Evolutionary conservation across 2,797 vertebrate species (phyloP), one percentile per base, ranked within the genome.

Genomic region (Phoebastria nigripes): DNA sequence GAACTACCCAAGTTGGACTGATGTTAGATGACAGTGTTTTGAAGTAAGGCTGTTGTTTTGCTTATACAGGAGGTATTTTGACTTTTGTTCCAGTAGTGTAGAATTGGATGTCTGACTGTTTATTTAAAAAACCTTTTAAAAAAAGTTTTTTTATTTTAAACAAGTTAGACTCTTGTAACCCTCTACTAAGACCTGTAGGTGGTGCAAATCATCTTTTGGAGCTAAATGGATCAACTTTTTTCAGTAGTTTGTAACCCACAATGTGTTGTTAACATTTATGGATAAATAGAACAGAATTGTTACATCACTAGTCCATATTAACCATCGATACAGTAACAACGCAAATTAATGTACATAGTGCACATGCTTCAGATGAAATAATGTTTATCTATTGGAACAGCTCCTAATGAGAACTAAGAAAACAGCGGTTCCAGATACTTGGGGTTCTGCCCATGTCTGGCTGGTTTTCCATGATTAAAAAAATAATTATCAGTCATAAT

Each of bases 151-250:
- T 37, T 37, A 37, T 37, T 37, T 37, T 37, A 37, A 37, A 2
- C 11, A 25, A 70, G 35, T 70, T 82, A 35, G 35, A 6, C 9
- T 70, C 29, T 42, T 91, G 96, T 44, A 95, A n/a, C 17, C 14
- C 19, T 71, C 37, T 51, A 17, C 25, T 55, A n/a, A 85, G 56
- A 39, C 92, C 96, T 94, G 78, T 83, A 96, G 93, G 41, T 97
- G 96, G 96, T 96, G 95, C 94, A 92, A 91, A 84, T 81, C 4
- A 52, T 89, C 95, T 91, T 87, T 82, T 71, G 76, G 49, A 96
- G 71, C 39, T 65, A 39, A 69, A 31, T 29, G 33, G 58, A 67
- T 81, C 29, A 8, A 5, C 10, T 51, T 81, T 4, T 74, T 66
- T 51, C 35, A 28, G 39, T 41, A 31, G 55, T 66, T 52, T 49